These are phyloP conservation scores for Oxytorus armatus DNA, from an alignment of 2,888 invertebrate genomes.

Conservation along the genomic window DNA sequence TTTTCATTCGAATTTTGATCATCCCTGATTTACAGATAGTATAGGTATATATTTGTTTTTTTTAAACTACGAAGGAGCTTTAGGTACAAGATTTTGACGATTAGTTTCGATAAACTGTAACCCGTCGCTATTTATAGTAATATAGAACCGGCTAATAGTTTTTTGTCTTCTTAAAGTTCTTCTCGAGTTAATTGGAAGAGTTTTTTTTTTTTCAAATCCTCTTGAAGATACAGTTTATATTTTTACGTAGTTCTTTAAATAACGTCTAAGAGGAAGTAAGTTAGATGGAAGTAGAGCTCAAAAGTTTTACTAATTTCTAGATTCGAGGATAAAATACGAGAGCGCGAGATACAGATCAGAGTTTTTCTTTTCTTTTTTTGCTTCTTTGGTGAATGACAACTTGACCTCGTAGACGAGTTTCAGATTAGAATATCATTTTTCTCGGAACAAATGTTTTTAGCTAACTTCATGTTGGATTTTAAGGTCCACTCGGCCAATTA, in stretches of 20 bases:
- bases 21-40: slow-evolving; percentile 41
- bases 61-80: slow-evolving; percentile 27
- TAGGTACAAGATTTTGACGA: slow-evolving; percentile 55
- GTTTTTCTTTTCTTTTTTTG: slow-evolving; percentile 21
- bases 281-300: slow-evolving; percentile 58
- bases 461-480: slow-evolving; percentile 52
- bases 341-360: slow-evolving; percentile 51
- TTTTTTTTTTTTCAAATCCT: slow-evolving; percentile 11
- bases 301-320: slow-evolving; percentile 51
- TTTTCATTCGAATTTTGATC: background rate
- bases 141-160: slow-evolving; percentile 57
- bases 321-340: slow-evolving; percentile 55
- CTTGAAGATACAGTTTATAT: slow-evolving; percentile 45
- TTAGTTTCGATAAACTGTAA: slow-evolving; percentile 43
- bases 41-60: slow-evolving; percentile 17
- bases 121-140: slow-evolving; percentile 38
- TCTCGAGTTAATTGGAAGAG: slow-evolving; percentile 30
- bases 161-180: slow-evolving; percentile 10
- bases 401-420: no score
- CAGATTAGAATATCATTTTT: no score
- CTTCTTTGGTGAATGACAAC: slow-evolving; percentile 40
- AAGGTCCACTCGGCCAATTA: slow-evolving; percentile 55
- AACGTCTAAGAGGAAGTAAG: slow-evolving; percentile 56
- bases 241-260: slow-evolving; percentile 53
- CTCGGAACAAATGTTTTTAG: slow-evolving; percentile 63